phyloP scores from a whole-genome alignment of 1,140 invertebrate species.

The Phortica variegata region DNA sequence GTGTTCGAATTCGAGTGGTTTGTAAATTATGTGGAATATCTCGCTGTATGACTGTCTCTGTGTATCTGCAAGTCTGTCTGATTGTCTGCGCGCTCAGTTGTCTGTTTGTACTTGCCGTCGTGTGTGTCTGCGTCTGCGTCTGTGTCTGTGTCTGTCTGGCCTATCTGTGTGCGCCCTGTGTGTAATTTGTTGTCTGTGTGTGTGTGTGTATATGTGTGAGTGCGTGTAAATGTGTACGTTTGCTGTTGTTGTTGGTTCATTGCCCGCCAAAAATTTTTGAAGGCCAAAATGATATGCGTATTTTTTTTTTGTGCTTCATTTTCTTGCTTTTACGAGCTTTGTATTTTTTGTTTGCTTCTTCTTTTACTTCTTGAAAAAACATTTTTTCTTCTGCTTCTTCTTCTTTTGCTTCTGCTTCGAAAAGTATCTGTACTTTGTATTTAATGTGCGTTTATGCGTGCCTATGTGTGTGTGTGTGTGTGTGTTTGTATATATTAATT shows the following conservation, averaged over 20 bases:
- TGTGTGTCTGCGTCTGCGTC: not conserved
- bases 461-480: conserved; percentile 27
- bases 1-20: too few relatives aligned
- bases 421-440: too few relatives aligned
- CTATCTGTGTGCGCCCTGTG: too few relatives aligned
- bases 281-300: conserved; percentile 55
- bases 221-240: conserved; percentile 15
- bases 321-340: conserved; percentile 23
- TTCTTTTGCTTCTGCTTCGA: conserved; percentile 30
- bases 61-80: too few relatives aligned
- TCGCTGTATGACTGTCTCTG: too few relatives aligned
- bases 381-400: conserved; percentile 25
- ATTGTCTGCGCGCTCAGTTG: too few relatives aligned
- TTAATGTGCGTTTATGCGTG: too few relatives aligned
- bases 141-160: too few relatives aligned
- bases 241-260: conserved; percentile 55
- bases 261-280: conserved; percentile 56
- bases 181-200: conserved; percentile 3
- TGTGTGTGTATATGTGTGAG: conserved; percentile 8
- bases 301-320: conserved; percentile 27
- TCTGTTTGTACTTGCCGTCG: not conserved
- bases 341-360: conserved; percentile 13
- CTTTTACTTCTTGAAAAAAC: not conserved
- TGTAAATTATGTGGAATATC: too few relatives aligned
- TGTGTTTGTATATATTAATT: conserved; percentile 9